Base-by-base conservation (phyloP, 2,113 vertebrate genomes). In the Microcebus griseorufus region DNA sequence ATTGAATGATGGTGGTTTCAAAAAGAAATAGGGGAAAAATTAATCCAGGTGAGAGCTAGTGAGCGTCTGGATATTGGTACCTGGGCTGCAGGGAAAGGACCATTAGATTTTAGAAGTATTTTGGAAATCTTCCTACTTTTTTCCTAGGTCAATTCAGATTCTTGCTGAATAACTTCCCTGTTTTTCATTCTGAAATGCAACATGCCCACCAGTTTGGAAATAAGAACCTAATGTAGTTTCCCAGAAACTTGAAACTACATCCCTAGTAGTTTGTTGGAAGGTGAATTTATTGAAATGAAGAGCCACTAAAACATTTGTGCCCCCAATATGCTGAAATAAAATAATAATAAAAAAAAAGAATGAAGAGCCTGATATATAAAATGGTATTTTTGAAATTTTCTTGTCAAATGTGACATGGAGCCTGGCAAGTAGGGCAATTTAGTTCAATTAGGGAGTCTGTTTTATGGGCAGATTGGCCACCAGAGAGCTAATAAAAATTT, bases 41-140 rank as follows among this genome's bases (percentile, higher is more conserved):
- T 53, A 72, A 53, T 45, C n/a, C 45, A 86, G 14, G 6, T 60
- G 4, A 85, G 27, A 6, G 0, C 25, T 58, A n/a, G 60, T 34
- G 42, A 16, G 3, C 25, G 10, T 72, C 58, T 51, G 23, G 84
- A 48, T 25, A 58, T 2, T 34, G 78, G 42, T 55, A 27, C 3
- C 3, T 55, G 42, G 13, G 4, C 7, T 84, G 0, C 37, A 80
- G 65, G 75, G 32, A 10, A 39, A 93, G 6, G 39, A 8, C n/a
- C 9, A 23, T 18, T 58, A 34, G 5, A 94, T 70, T 79, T 88
- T 58, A 73, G 37, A 89, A 70, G 53, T 78, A 45, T 20, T 92
- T 93, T 90, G 67, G 29, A 94, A 93, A 82, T 75, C 20, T 84
- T 86, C 22, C 48, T 95, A 10, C 37, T 83, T 88, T 72, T 90